A percentile compares a stretch with the other conserved stretches of the same genome.
These are phyloP conservation scores for Triops cancriformis DNA, from an alignment of 1,140 invertebrate genomes.

Conservation along the genomic window DNA sequence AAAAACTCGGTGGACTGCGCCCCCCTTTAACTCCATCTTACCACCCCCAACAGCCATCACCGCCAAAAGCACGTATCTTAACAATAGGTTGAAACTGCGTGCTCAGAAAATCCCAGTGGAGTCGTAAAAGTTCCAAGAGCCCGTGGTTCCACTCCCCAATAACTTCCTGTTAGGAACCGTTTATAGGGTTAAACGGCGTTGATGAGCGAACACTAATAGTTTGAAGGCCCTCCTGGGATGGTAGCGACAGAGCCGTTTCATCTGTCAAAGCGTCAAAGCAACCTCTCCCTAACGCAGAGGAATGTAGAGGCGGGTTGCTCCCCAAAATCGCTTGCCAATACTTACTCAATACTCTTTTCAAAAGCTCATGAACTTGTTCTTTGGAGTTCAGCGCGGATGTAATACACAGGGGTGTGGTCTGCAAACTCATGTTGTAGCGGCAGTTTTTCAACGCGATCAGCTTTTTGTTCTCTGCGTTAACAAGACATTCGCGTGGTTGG, in stretches of 20 bases:
- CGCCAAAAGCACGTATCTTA: neutral
- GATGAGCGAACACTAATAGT: neutral
- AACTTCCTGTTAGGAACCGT: neutral
- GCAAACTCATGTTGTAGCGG: no score
- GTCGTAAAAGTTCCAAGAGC: neutral
- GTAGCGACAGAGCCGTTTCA: neutral
- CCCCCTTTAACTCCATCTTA: no score
- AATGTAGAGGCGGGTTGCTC: neutral
- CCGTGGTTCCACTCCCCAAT: neutral
- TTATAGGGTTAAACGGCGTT: neutral
- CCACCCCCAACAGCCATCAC: no score
- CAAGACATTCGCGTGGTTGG: no score
- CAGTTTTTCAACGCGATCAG: no score
- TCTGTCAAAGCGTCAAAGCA: neutral
- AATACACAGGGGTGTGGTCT: no score
- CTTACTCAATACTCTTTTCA: neutral
- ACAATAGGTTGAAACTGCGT: neutral
- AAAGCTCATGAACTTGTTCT: no score
- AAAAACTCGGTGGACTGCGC: no score
- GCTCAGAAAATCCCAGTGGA: neutral
- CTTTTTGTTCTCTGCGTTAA: no score
- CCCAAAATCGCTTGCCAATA: neutral
- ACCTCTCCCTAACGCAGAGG: neutral
- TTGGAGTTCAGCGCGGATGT: no score
- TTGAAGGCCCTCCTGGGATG: conserved; percentile 4